Conservation (phyloP, 53 echinoderm and acorn worm species). For the Temnopleurus reevesii region DNA sequence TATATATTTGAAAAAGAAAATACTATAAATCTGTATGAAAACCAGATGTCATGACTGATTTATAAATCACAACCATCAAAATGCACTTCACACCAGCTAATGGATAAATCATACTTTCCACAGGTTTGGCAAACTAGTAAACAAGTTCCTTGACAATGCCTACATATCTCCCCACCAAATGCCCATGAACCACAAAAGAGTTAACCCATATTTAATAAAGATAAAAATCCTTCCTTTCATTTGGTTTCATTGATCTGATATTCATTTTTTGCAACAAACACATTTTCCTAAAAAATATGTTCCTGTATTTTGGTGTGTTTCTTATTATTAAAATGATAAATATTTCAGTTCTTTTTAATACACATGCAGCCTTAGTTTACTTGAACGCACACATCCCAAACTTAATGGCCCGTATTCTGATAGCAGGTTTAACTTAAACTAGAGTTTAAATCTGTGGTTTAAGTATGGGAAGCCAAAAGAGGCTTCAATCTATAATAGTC, state of each 20-base stretch:
- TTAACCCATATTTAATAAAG: neutral
- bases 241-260: neutral
- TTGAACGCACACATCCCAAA: too few relatives aligned
- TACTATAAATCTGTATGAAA: neutral
- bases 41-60: constrained; percentile 23
- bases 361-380: too few relatives aligned
- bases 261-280: too few relatives aligned
- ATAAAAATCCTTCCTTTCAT: neutral
- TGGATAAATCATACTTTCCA: constrained; percentile 17
- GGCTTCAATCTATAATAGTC: too few relatives aligned
- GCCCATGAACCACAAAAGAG: neutral
- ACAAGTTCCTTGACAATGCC: neutral
- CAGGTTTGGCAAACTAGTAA: neutral
- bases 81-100: neutral
- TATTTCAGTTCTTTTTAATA: too few relatives aligned
- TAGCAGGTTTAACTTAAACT: too few relatives aligned
- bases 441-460: too few relatives aligned
- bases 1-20: neutral
- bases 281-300: too few relatives aligned
- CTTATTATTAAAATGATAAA: too few relatives aligned
- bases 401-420: too few relatives aligned
- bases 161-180: neutral
- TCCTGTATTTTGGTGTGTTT: too few relatives aligned
- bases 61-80: constrained; percentile 1
- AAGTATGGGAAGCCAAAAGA: too few relatives aligned